Evolutionary conservation across 23 tunicate genomes (phyloP).

Genomic region (Halocynthia aurantium): DNA sequence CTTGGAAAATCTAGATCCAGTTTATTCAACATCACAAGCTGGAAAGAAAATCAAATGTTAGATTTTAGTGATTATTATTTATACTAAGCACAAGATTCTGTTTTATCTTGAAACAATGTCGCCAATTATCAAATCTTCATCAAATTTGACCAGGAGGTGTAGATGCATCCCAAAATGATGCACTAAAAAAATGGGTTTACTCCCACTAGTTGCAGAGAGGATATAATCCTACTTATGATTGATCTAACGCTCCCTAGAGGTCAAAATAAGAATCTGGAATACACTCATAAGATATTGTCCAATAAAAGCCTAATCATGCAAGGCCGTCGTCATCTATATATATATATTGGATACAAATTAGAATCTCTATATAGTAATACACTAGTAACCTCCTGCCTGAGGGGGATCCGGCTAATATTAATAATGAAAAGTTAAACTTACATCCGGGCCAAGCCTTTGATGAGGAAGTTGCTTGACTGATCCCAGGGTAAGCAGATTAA

Average conservation of each 20-base stretch:
- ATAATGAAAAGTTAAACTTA: conserved; percentile 8
- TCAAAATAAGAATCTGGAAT: too few relatives aligned
- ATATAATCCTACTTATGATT: too few relatives aligned
- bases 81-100: too few relatives aligned
- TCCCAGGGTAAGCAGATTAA: conserved; percentile 70
- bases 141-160: too few relatives aligned
- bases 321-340: neutral
- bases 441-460: conserved; percentile 71
- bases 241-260: too few relatives aligned
- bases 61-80: too few relatives aligned
- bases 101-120: too few relatives aligned
- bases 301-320: neutral
- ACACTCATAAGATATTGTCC: neutral
- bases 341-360: neutral
- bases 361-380: neutral
- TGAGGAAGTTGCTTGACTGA: conserved; percentile 51
- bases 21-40: conserved; percentile 71
- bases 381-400: neutral
- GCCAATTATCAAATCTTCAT: too few relatives aligned
- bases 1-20: conserved; percentile 45
- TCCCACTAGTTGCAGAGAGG: too few relatives aligned
- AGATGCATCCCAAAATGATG: too few relatives aligned
- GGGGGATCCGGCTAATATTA: neutral
- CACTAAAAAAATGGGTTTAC: too few relatives aligned
- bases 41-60: neutral